Evolutionary conservation across 2,888 invertebrate species (phyloP).

Genomic region (Phengaris arion): DNA sequence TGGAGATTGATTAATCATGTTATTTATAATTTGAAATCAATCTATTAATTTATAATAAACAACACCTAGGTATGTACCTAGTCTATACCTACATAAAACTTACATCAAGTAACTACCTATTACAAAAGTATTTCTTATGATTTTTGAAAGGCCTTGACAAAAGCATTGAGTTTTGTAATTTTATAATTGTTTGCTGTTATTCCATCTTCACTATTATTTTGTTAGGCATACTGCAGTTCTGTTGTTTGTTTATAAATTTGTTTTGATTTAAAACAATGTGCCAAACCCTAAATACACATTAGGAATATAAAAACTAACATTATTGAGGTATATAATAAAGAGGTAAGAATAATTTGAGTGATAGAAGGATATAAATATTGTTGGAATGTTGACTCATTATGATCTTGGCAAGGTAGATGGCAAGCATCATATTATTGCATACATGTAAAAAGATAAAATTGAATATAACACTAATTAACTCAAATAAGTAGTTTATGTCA

Average conservation of each 20-base stretch:
- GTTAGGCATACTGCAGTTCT: background rate
- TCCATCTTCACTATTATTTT: background rate
- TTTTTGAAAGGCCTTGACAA: conserved; percentile 25
- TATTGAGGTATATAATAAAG: background rate
- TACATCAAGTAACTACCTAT: background rate
- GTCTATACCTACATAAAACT: background rate
- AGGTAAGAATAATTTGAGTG: background rate
- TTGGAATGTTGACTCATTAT: conserved; percentile 5
- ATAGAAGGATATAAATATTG: background rate
- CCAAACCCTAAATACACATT: background rate
- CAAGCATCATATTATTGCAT: background rate
- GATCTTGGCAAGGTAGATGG: conserved; percentile 1
- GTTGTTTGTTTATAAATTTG: background rate
- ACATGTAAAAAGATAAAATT: background rate
- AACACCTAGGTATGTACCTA: background rate
- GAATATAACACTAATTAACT: no score
- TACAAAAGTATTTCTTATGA: background rate
- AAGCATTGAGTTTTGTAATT: background rate
- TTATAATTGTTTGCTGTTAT: background rate
- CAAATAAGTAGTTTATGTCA: no score
- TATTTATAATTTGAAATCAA: background rate
- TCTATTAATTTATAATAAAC: background rate
- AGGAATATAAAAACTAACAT: background rate
- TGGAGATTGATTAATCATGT: conserved; percentile 35
- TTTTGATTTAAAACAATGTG: background rate